phyloP scores from a whole-genome alignment of 1,140 invertebrate species.

The Rhizoglyphus robini region DNA sequence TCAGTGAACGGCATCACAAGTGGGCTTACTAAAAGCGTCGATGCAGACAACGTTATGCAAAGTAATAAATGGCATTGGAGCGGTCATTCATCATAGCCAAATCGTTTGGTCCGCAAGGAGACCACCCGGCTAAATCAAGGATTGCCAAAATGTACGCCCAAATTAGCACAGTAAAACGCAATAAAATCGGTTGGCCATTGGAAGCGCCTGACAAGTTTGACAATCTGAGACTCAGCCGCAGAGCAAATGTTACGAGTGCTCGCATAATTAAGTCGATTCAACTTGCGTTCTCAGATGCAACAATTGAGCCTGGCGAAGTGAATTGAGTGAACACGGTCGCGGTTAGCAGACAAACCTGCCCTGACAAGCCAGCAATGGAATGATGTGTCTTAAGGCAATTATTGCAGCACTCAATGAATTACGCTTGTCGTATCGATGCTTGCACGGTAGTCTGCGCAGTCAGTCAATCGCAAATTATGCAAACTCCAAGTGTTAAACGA shows the following conservation, averaged over 20 bases:
- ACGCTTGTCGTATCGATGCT: too few species aligned
- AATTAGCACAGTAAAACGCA: not conserved
- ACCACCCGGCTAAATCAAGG: not conserved
- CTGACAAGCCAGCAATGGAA: too few species aligned
- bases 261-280: too few species aligned
- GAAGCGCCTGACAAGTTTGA: not conserved
- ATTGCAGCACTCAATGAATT: too few species aligned
- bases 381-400: too few species aligned
- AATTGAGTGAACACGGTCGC: too few species aligned
- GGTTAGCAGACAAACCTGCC: too few species aligned
- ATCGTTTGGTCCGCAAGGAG: not conserved
- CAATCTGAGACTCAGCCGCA: not conserved
- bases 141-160: not conserved
- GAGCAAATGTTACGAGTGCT: not conserved
- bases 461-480: too few species aligned
- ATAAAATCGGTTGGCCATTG: not conserved
- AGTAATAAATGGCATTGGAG: constrained; percentile 9
- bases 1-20: not conserved
- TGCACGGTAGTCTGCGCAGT: too few species aligned
- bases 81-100: not conserved
- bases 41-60: constrained; percentile 4
- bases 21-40: not conserved
- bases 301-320: too few species aligned
- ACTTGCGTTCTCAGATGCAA: too few species aligned
- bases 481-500: too few species aligned